Percentiles rank a stretch among this genome's conserved stretches.
These are phyloP conservation scores for Lithodes maja DNA, from an alignment of 2,888 invertebrate species.

Conservation along the genomic window DNA sequence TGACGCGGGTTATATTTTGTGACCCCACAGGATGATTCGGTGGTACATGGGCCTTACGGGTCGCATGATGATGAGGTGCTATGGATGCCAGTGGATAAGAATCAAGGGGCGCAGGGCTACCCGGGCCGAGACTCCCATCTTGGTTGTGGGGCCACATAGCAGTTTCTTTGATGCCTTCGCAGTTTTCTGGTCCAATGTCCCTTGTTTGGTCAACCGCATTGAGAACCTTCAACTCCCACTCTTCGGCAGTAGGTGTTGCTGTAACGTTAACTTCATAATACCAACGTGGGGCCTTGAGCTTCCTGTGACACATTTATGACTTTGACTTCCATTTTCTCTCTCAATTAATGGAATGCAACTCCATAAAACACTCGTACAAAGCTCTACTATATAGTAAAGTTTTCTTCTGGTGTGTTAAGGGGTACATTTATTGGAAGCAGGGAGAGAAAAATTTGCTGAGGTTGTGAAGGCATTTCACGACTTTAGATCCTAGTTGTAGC, in stretches of 20 bases:
- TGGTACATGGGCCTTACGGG: conserved; percentile 69
- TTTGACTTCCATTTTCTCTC: too few species aligned
- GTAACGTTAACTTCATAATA: background rate
- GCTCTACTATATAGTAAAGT: too few species aligned
- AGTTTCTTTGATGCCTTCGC: conserved; percentile 92
- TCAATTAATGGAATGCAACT: too few species aligned
- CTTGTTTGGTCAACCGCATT: conserved; percentile 91
- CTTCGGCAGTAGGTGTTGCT: conserved; percentile 85
- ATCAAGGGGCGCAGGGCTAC: conserved; percentile 85
- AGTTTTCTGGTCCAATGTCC: conserved; percentile 86
- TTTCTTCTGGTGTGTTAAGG: too few species aligned
- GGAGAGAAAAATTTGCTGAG: too few species aligned
- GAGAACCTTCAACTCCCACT: conserved; percentile 88
- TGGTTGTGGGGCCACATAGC: conserved; percentile 93
- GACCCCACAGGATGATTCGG: conserved; percentile 66
- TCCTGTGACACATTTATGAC: background rate
- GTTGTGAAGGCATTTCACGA: too few species aligned
- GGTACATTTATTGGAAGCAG: too few species aligned
- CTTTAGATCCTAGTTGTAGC: too few species aligned
- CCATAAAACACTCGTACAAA: too few species aligned
- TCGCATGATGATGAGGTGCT: conserved; percentile 70
- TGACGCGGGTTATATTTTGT: conserved; percentile 52
- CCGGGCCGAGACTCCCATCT: conserved; percentile 86
- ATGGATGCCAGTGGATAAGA: conserved; percentile 86
- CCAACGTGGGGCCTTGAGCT: background rate